Evolutionary conservation across 2,888 invertebrate genomes (phyloP), one percentile per base, ranked within the genome.

Genomic region (Keiferia lycopersicella): DNA sequence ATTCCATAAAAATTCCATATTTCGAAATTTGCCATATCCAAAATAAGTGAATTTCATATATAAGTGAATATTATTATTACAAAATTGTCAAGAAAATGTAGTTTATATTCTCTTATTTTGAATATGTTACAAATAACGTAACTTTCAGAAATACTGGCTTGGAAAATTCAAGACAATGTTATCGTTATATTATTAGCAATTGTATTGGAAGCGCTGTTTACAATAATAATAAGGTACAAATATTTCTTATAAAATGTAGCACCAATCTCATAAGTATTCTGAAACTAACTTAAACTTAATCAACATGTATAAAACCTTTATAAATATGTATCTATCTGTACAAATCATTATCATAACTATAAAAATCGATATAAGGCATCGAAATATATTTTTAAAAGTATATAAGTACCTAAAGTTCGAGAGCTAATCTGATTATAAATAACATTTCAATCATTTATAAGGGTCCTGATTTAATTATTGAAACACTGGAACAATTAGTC

Each of bases 181-280:
- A 16, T 45, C 45, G 7, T 45, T 45, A 7, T 6, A 45, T 16
- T 4, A 11, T 10, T 16, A 53, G 51, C 14, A 22, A 22, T 12
- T 53, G 4, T 50, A 18, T 8, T 64, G 78, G 75, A 79, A 79
- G 78, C 77, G 73, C 68, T 70, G 74, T 67, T 69, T 50, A 59
- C 6, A 65, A 65, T 64, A 66, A 66, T 63, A 64, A 69, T 69
- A 68, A 71, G 71, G 68, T 77, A 76, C 74, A 71, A 68, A 69
- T 68, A 69, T 56, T 26, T 26, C 30, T 70, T 76, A 76, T 76
- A 71, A 77, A 72, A 77, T 70, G 71, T 86, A 87, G 87, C 88
- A 88, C 87, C 87, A 81, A 79, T 71, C 79, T 83, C 78, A 79
- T 80, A 82, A 83, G 77, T 79, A 72, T 68, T 70, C 71, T 66